A percentile compares a stretch with the other conserved stretches of the same genome.
Evolutionary conservation across 2,113 vertebrate species (phyloP).

Genomic region (Equus przewalskii): DNA sequence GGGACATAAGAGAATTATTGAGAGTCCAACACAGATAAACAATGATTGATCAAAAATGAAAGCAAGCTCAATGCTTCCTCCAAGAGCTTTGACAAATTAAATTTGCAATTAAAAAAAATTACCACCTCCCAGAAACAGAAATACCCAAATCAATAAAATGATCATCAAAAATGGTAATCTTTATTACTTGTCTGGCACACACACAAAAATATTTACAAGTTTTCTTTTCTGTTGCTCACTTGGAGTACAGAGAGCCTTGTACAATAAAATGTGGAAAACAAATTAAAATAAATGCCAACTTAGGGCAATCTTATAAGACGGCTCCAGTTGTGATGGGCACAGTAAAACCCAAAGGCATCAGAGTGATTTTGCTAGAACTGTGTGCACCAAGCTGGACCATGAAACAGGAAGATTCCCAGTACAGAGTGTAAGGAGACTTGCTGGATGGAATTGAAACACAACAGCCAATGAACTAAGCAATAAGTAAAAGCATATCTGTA

Average conservation of each 20-base stretch:
- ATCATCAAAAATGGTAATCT: constrained; percentile 20
- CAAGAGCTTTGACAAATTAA: not conserved
- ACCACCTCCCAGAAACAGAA: constrained; percentile 32
- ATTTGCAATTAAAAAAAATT: constrained; percentile 34
- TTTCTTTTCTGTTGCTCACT: not conserved
- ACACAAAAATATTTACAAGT: not conserved
- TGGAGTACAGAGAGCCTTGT: not conserved
- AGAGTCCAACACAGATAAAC: not conserved
- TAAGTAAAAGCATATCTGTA: no score
- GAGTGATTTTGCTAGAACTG: not conserved
- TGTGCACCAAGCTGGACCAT: not conserved
- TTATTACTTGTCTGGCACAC: not conserved
- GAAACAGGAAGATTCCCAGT: not conserved
- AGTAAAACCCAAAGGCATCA: not conserved
- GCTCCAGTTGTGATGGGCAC: not conserved
- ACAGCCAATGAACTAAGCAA: not conserved
- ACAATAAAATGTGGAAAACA: not conserved
- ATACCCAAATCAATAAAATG: constrained; percentile 10
- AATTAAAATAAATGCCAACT: not conserved
- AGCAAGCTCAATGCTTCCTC: not conserved
- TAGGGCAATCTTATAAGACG: not conserved
- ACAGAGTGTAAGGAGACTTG: not conserved
- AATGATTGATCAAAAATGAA: constrained; percentile 6
- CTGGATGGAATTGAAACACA: not conserved
- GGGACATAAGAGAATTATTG: not conserved